These are phyloP conservation scores for Trissoscelio sp. DNA, from an alignment of 2,888 invertebrate genomes.

Conservation along the genomic window DNA sequence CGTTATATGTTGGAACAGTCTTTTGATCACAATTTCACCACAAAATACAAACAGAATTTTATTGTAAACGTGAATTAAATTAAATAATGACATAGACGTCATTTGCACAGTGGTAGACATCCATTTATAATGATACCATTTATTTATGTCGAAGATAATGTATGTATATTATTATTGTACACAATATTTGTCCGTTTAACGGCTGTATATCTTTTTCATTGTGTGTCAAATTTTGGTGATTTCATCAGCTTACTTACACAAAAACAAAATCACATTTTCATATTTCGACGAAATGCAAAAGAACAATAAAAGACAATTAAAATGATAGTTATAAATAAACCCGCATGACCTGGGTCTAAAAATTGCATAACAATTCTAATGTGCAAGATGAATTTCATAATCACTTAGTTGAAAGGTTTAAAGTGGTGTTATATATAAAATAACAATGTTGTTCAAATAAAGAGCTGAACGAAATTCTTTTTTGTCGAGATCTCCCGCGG, in stretches of 20 bases:
- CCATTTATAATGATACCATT: constrained; percentile 9
- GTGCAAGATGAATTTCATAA: constrained; percentile 34
- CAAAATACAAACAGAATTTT: no score
- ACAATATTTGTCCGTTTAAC: constrained; percentile 19
- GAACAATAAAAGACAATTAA: background rate
- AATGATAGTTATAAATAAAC: background rate
- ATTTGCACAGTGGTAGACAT: constrained; percentile 20
- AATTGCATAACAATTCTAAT: constrained; percentile 17
- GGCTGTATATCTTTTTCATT: constrained; percentile 4
- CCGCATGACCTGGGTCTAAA: background rate
- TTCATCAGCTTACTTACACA: constrained; percentile 39
- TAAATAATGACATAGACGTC: constrained; percentile 24
- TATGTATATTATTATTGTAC: constrained; percentile 17
- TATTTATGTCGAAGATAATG: constrained; percentile 9
- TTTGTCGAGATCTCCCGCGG: constrained; percentile 6
- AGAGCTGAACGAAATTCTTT: constrained; percentile 40
- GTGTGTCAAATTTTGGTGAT: constrained; percentile 17
- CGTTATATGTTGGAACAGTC: no score
- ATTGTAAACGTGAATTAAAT: no score
- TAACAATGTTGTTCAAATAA: constrained; percentile 42
- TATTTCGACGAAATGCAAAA: constrained; percentile 3
- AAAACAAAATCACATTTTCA: background rate
- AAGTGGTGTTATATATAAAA: constrained; percentile 37
- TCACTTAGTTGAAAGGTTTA: constrained; percentile 26
- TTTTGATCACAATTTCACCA: no score